phyloP scores from a whole-genome alignment of 2,888 invertebrate genomes.

The Cyclophora albipunctata region DNA sequence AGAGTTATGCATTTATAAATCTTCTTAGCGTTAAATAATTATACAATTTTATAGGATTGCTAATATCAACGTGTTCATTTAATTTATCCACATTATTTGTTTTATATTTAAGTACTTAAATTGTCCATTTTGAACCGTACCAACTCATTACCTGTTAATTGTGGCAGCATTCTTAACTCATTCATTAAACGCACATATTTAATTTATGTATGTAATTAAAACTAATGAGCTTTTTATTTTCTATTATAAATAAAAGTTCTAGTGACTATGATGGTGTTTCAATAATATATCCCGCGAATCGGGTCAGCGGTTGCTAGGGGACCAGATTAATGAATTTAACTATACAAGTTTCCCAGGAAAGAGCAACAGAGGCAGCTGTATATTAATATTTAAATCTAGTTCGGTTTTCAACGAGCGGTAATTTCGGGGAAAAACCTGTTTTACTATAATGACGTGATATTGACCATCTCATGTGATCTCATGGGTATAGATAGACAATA shows the following conservation, averaged over 20 bases:
- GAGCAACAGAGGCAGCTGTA: too few species aligned
- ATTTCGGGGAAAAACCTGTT: too few species aligned
- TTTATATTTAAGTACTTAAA: slow-evolving; percentile 58
- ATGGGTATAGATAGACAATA: too few species aligned
- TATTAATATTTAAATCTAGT: too few species aligned
- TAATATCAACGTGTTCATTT: slow-evolving; percentile 30
- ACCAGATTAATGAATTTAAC: too few species aligned
- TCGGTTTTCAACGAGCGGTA: too few species aligned
- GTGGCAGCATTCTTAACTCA: slow-evolving; percentile 35
- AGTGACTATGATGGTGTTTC: slow-evolving; percentile 32
- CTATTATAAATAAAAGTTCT: slow-evolving; percentile 66
- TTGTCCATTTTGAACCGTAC: slow-evolving; percentile 54
- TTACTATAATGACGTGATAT: too few species aligned
- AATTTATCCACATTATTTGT: slow-evolving; percentile 30
- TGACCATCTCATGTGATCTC: too few species aligned
- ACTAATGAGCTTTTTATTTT: slow-evolving; percentile 68
- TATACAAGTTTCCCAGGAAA: too few species aligned
- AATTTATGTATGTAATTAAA: slow-evolving; percentile 54
- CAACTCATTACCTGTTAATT: slow-evolving; percentile 43
- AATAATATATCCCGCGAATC: too few species aligned
- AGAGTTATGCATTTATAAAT: slow-evolving; percentile 73
- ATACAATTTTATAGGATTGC: slow-evolving; percentile 57
- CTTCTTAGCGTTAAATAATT: slow-evolving; percentile 59
- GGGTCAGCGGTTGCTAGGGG: too few species aligned
- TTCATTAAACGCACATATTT: slow-evolving; percentile 66